These are phyloP conservation scores for Holotrichia oblita DNA, from an alignment of 1,140 invertebrate genomes.

Conservation along the genomic window DNA sequence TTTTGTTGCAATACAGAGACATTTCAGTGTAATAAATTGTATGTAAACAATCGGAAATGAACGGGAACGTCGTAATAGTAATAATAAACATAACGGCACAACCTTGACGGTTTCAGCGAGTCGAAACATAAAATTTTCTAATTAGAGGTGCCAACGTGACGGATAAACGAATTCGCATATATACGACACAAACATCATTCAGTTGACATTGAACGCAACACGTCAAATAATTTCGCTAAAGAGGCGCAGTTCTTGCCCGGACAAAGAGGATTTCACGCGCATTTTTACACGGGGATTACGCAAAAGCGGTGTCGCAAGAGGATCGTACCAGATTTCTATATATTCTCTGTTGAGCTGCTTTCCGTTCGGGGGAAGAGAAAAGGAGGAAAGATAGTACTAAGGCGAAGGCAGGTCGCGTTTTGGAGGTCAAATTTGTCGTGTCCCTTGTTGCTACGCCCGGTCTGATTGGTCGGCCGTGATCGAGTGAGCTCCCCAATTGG, in stretches of 20 bases:
- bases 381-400: background rate
- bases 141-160: constrained; percentile 10
- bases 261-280: background rate
- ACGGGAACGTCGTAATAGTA: background rate
- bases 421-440: constrained; percentile 2
- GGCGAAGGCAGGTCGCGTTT: background rate
- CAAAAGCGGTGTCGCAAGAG: background rate
- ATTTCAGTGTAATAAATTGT: background rate
- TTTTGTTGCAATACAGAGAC: background rate
- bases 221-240: background rate
- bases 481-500: background rate
- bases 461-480: constrained; percentile 28
- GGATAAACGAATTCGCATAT: background rate
- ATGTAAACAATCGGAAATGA: background rate
- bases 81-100: background rate
- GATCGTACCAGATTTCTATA: background rate
- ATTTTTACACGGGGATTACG: background rate
- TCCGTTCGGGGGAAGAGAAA: background rate
- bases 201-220: background rate
- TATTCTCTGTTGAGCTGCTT: too few species aligned
- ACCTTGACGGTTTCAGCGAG: background rate
- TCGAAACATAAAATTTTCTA: background rate
- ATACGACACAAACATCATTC: background rate
- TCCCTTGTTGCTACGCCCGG: constrained; percentile 28
- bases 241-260: background rate